Evolutionary conservation across 2,888 invertebrate species (phyloP).

Genomic region (Didymodactylos carnosus): DNA sequence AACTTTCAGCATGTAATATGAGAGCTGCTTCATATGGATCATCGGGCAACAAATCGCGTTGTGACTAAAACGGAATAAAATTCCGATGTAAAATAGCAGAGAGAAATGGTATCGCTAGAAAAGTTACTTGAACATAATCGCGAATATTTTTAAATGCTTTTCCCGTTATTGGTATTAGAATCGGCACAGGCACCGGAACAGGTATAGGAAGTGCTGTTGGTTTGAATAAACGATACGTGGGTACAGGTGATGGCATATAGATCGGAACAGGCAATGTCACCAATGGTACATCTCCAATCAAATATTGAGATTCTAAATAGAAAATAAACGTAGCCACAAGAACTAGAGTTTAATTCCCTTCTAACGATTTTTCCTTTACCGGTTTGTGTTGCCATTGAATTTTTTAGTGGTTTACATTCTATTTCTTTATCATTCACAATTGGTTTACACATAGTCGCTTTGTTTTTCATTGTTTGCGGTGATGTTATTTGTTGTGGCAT

Average conservation of each 20-base stretch:
- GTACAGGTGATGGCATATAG: slow-evolving; percentile 50
- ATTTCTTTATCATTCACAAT: not conserved
- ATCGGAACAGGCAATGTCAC: slow-evolving; percentile 53
- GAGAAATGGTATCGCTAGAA: not conserved
- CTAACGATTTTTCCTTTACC: not conserved
- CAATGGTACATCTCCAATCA: not conserved
- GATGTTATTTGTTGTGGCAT: not conserved
- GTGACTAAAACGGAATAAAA: not conserved
- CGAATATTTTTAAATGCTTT: not conserved
- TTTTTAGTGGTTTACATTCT: not conserved
- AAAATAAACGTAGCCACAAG: not conserved
- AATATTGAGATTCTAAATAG: not conserved
- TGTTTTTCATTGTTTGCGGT: not conserved
- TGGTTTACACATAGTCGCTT: not conserved
- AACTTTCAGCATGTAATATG: not conserved
- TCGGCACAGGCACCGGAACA: not conserved
- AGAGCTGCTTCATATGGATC: not conserved
- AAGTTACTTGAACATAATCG: not conserved
- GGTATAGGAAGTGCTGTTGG: slow-evolving; percentile 45
- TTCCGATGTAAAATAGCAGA: too few species aligned
- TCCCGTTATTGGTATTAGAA: not conserved
- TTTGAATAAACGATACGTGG: slow-evolving; percentile 61
- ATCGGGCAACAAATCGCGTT: not conserved
- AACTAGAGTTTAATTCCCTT: not conserved
- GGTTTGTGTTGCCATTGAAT: not conserved